Conservation (phyloP, 2,113 vertebrate genomes). For the Aix galericulata region DNA sequence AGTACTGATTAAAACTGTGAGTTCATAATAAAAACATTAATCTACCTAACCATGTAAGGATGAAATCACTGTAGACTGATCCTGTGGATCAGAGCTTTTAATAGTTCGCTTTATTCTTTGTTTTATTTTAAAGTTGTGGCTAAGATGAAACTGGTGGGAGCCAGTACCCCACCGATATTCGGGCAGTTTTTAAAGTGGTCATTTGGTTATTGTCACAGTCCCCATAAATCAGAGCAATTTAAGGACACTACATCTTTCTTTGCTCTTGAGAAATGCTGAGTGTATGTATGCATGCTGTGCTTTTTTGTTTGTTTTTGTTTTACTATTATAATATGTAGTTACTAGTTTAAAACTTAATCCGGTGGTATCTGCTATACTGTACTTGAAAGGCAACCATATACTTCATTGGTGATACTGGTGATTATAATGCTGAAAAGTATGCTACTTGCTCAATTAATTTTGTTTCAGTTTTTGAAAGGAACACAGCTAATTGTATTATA, state of each 20-base stretch:
- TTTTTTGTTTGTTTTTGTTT: background rate
- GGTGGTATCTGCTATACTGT: conserved; percentile 58
- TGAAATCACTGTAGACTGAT: background rate
- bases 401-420: conserved; percentile 63
- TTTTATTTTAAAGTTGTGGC: background rate
- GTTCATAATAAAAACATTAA: background rate
- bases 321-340: conserved; percentile 24
- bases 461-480: conserved; percentile 43
- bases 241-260: background rate
- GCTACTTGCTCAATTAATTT: conserved; percentile 39
- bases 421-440: conserved; percentile 62
- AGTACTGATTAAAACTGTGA: background rate
- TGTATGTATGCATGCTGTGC: background rate
- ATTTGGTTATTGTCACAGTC: background rate
- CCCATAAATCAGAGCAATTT: background rate
- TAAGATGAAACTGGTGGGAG: background rate
- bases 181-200: background rate
- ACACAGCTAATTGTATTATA: conserved; percentile 3
- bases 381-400: conserved; percentile 67
- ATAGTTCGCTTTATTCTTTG: background rate
- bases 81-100: background rate
- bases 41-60: background rate
- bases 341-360: conserved; percentile 67
- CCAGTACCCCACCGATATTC: accelerated
- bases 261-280: background rate